Conservation (phyloP, 2,797 vertebrate species). For the Tangara arthus region DNA sequence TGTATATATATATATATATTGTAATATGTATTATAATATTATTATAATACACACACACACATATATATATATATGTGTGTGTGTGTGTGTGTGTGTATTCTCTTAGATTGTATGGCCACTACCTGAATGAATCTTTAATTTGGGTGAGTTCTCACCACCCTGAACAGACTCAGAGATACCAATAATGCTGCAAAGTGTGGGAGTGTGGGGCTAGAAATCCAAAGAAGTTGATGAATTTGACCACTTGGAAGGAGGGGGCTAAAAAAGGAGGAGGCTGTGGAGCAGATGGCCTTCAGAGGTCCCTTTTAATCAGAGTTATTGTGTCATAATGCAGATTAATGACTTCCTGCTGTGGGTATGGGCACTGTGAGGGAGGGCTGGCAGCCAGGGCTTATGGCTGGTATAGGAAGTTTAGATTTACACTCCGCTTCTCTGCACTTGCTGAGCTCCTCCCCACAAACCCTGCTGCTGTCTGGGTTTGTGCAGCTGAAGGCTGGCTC, state of each 20-base stretch:
- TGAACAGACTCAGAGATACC: rapidly evolving
- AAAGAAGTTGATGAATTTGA: not conserved
- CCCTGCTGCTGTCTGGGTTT: not conserved
- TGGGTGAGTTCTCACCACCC: not conserved
- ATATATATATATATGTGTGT: no score
- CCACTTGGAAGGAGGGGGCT: not conserved
- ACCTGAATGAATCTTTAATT: not conserved
- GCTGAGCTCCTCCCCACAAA: not conserved
- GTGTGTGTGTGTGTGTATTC: not conserved
- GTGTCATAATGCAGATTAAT: not conserved
- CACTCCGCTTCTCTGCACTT: not conserved
- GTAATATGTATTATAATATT: no score
- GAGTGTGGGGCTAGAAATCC: not conserved
- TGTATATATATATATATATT: no score
- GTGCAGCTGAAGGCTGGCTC: not conserved
- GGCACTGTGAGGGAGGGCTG: not conserved
- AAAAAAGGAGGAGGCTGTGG: not conserved
- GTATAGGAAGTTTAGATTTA: rapidly evolving
- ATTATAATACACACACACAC: no score
- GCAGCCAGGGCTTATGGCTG: not conserved
- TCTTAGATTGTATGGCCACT: not conserved
- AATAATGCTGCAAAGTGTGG: not conserved
- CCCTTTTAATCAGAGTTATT: not conserved
- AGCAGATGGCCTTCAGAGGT: not conserved
- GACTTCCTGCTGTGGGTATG: not conserved